Conservation (phyloP, 2,113 vertebrate genomes). For the Odontesthes bonariensis region DNA sequence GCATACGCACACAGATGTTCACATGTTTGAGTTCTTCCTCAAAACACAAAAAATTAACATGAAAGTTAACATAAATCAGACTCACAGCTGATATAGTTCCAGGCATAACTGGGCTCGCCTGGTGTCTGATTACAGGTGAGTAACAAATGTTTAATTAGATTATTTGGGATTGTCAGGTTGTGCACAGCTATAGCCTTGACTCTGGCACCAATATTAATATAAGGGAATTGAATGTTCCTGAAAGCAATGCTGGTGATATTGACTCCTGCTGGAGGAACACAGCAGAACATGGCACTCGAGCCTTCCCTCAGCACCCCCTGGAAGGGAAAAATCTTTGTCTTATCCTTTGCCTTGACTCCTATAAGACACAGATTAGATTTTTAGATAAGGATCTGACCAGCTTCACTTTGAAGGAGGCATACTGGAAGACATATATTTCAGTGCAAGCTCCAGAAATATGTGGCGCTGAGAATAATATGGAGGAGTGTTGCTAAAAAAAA, state of each 20-base stretch:
- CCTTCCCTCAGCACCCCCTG: slow-evolving; percentile 48
- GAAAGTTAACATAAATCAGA: neutral
- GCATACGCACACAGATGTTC: neutral
- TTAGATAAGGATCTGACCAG: neutral
- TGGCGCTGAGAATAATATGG: neutral
- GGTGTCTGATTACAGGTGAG: slow-evolving; percentile 16
- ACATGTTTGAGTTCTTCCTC: neutral
- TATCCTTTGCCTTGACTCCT: slow-evolving; percentile 27
- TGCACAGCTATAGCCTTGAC: slow-evolving; percentile 67
- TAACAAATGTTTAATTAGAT: neutral
- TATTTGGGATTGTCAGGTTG: slow-evolving; percentile 33
- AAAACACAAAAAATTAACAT: neutral
- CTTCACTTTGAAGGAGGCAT: neutral
- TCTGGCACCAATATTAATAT: slow-evolving; percentile 28
- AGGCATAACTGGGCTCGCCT: rapidly evolving
- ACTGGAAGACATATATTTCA: no score
- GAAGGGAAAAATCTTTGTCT: slow-evolving; percentile 49
- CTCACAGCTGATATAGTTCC: slow-evolving; percentile 72
- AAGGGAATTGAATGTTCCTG: rapidly evolving
- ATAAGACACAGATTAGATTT: neutral
- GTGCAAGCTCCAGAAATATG: neutral
- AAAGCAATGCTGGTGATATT: slow-evolving; percentile 44
- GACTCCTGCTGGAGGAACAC: slow-evolving; percentile 53
- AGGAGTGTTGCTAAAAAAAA: neutral
- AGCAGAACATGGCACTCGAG: slow-evolving; percentile 65